Conservation (phyloP, 2,113 vertebrate species). For the Calypte anna region DNA sequence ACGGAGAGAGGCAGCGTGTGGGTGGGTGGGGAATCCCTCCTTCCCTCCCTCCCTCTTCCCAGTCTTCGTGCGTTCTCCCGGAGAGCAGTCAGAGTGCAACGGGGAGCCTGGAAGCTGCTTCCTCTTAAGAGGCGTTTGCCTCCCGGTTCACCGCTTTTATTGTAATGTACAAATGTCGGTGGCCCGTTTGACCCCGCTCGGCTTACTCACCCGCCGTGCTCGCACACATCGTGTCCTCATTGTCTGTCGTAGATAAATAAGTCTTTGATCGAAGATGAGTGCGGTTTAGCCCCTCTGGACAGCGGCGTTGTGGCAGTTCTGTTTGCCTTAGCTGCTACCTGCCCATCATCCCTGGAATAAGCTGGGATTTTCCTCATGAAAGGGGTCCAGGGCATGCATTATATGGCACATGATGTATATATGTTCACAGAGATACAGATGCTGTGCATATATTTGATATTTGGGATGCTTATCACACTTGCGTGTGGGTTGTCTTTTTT, state of each 20-base stretch:
- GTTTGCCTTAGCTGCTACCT: not conserved
- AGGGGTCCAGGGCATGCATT: not conserved
- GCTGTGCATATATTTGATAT: not conserved
- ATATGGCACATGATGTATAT: not conserved
- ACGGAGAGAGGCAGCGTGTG: not conserved
- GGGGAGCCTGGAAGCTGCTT: not conserved
- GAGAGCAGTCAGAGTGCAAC: not conserved
- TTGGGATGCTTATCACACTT: not conserved
- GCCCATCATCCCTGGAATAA: not conserved
- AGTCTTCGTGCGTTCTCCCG: not conserved
- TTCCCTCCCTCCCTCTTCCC: not conserved
- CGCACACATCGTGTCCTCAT: not conserved
- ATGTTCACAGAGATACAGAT: not conserved
- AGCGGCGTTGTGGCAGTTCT: not conserved
- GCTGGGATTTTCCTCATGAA: not conserved
- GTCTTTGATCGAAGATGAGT: not conserved
- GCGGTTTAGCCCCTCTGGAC: not conserved
- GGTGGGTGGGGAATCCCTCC: slow-evolving; percentile 60
- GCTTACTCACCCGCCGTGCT: not conserved
- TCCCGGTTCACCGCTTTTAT: not conserved
- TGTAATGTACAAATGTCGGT: not conserved
- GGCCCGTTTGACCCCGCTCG: not conserved
- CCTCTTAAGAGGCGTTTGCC: not conserved
- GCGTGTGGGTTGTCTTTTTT: not conserved
- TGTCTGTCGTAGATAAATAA: not conserved